Conservation (phyloP, 2,888 invertebrate species). For the Cinara cedri region DNA sequence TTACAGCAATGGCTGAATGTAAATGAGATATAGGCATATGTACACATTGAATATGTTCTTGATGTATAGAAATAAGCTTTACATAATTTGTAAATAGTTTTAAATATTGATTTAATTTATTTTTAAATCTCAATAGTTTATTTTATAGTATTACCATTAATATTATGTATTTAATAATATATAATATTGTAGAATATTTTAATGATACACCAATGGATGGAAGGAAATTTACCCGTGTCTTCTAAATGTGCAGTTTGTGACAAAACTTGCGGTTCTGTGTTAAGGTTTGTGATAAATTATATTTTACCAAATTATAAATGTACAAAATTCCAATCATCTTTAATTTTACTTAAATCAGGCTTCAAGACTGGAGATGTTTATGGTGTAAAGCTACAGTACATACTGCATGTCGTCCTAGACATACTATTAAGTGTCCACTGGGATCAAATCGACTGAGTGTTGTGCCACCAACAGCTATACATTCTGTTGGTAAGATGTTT, state of each 20-base stretch:
- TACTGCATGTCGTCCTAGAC: conserved; percentile 83
- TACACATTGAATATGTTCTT: too few species aligned
- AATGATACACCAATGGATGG: conserved; percentile 99
- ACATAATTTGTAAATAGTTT: too few species aligned
- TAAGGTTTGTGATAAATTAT: conserved; percentile 69
- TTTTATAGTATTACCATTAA: too few species aligned
- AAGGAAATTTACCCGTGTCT: conserved; percentile 94
- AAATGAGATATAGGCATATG: too few species aligned
- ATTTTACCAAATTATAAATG: conserved; percentile 10
- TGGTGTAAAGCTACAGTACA: conserved; percentile 95
- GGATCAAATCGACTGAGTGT: conserved; percentile 90
- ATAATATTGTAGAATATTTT: conserved; percentile 63
- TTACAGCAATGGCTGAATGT: too few species aligned
- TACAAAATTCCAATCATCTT: conserved; percentile 15
- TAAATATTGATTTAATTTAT: too few species aligned
- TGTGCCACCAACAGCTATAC: conserved; percentile 91
- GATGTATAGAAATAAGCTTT: too few species aligned
- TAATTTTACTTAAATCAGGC: conserved; percentile 64
- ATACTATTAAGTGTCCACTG: conserved; percentile 80
- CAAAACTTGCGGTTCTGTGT: conserved; percentile 94
- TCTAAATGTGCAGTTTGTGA: conserved; percentile 92
- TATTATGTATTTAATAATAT: too few species aligned
- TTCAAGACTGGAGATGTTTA: conserved; percentile 95
- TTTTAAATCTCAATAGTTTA: too few species aligned
- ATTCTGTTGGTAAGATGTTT: conserved; percentile 72